A percentile compares a stretch with the other conserved stretches of the same genome.
phyloP scores from a whole-genome alignment of 2,888 invertebrate species.

The Phaonia tiefii region DNA sequence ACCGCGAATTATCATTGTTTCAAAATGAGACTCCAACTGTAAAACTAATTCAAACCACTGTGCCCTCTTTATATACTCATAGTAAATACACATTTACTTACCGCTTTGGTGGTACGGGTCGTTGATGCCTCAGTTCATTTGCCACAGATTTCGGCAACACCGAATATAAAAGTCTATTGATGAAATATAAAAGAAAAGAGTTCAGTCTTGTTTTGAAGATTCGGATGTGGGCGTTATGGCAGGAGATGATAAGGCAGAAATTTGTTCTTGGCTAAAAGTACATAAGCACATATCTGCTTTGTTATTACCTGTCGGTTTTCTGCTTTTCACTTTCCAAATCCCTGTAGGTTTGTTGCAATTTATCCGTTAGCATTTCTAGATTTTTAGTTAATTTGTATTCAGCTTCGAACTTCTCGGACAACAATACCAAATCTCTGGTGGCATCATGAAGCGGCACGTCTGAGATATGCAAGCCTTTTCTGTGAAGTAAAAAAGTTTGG shows the following conservation, averaged over 20 bases:
- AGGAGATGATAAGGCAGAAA: too few relatives aligned
- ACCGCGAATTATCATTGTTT: too few relatives aligned
- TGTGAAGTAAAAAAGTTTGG: slow-evolving; percentile 76
- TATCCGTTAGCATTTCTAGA: slow-evolving; percentile 95
- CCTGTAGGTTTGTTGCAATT: slow-evolving; percentile 95
- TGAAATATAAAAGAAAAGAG: slow-evolving; percentile 67
- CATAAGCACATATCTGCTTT: too few relatives aligned
- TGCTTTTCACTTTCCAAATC: slow-evolving; percentile 96
- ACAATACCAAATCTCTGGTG: slow-evolving; percentile 94
- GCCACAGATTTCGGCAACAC: slow-evolving; percentile 96
- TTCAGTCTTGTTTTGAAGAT: too few relatives aligned
- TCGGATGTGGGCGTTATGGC: too few relatives aligned
- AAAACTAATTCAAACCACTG: too few relatives aligned
- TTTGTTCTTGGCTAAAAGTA: too few relatives aligned
- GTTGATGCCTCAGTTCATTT: slow-evolving; percentile 94
- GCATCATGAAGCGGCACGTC: slow-evolving; percentile 98
- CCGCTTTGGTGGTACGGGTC: slow-evolving; percentile 93
- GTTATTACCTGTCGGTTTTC: slow-evolving; percentile 93
- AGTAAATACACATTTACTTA: slow-evolving; percentile 81
- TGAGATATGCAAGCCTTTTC: slow-evolving; percentile 94
- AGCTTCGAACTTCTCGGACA: slow-evolving; percentile 98
- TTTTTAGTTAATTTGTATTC: slow-evolving; percentile 97
- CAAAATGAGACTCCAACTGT: too few relatives aligned
- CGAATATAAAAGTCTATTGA: slow-evolving; percentile 91
- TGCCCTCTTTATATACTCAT: too few relatives aligned